Conservation (phyloP, 2,113 vertebrate genomes). For the Siniperca knerii region DNA sequence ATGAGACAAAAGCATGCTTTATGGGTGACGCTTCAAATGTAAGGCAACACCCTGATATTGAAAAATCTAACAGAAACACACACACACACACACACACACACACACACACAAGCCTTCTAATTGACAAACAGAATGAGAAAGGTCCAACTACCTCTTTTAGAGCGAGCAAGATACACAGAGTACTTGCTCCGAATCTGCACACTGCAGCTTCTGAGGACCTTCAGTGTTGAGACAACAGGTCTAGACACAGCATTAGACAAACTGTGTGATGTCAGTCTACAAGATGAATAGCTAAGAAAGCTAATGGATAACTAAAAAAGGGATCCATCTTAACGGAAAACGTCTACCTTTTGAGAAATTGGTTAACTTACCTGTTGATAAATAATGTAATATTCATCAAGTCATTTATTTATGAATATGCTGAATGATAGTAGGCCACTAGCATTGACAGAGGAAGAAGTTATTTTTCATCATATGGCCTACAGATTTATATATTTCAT, state of each 20-base stretch:
- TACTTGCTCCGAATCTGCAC: constrained; percentile 2
- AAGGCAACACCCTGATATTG: neutral
- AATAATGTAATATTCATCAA: neutral
- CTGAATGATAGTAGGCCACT: neutral
- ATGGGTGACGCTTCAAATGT: constrained; percentile 6
- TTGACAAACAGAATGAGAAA: neutral
- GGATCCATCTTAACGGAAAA: constrained; percentile 52
- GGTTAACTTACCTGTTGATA: constrained; percentile 17
- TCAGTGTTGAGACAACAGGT: constrained; percentile 5
- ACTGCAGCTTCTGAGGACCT: neutral
- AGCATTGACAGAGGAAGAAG: neutral
- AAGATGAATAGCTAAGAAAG: constrained; percentile 17
- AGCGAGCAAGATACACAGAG: neutral
- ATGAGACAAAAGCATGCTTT: constrained; percentile 46
- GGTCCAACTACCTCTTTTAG: neutral
- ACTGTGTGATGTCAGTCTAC: constrained; percentile 10
- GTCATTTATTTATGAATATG: neutral
- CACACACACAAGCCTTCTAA: constrained; percentile 24
- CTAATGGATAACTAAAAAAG: constrained; percentile 24
- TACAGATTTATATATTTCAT: neutral
- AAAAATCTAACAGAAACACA: neutral
- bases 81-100: constrained; percentile 37
- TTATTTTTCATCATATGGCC: neutral
- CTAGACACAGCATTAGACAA: constrained; percentile 23
- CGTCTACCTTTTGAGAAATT: constrained; percentile 17